Percentiles rank a stretch among this genome's conserved stretches.
Evolutionary conservation across 2,797 vertebrate genomes (phyloP).

Genomic region (Spondyliosoma cantharus): DNA sequence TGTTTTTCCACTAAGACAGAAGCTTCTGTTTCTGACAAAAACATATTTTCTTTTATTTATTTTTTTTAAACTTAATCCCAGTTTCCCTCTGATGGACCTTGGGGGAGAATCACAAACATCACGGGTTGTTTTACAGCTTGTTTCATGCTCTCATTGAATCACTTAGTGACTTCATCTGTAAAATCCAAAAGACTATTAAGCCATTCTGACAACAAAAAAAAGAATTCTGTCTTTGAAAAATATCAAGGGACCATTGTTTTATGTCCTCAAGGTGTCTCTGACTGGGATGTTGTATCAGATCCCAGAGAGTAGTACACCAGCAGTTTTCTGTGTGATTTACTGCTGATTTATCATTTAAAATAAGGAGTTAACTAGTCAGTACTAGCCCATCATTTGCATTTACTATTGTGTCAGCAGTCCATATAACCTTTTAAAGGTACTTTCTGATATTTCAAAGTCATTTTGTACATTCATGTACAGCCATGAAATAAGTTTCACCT

Average conservation of each 20-base stretch:
- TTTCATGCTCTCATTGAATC: not conserved
- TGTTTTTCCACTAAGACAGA: not conserved
- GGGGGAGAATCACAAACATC: not conserved
- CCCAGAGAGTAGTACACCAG: no score
- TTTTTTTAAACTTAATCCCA: no score
- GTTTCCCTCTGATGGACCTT: no score
- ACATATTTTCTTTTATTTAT: not conserved
- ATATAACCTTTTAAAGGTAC: no score
- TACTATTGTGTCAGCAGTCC: not conserved
- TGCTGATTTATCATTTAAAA: not conserved
- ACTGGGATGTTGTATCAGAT: slow-evolving; percentile 4
- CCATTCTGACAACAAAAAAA: not conserved
- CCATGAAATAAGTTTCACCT: no score
- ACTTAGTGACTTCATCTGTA: not conserved
- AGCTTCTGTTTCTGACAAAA: not conserved
- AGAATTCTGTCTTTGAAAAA: not conserved
- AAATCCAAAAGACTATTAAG: not conserved
- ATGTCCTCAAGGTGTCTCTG: slow-evolving; percentile 26
- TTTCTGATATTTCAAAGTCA: no score
- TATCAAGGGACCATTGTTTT: not conserved
- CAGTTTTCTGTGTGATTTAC: slow-evolving; percentile 10
- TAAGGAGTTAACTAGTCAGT: not conserved
- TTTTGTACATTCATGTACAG: no score
- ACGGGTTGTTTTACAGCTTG: slow-evolving; percentile 8
- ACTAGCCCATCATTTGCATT: not conserved